phyloP scores from a whole-genome alignment of 2,888 invertebrate species.

The Tachina grossa region DNA sequence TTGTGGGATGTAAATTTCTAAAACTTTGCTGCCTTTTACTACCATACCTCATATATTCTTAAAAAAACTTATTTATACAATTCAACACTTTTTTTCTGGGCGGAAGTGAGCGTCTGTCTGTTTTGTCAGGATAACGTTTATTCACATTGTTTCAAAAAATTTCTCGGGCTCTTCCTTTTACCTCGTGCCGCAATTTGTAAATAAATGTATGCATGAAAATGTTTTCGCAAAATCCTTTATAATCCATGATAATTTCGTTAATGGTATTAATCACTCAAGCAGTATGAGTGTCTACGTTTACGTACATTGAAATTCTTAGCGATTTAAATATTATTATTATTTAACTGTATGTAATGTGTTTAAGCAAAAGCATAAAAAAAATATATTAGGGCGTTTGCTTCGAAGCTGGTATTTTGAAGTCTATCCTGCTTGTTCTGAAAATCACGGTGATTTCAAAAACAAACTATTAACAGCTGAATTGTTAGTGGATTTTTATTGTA shows the following conservation, averaged over 20 bases:
- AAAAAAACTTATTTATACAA: background rate
- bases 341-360: conserved; percentile 16
- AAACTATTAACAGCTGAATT: too few relatives aligned
- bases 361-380: conserved; percentile 12
- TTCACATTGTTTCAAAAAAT: conserved; percentile 38
- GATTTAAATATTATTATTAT: conserved; percentile 54
- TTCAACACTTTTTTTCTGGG: background rate
- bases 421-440: too few relatives aligned
- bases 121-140: conserved; percentile 73
- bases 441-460: too few relatives aligned
- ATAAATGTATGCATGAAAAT: conserved; percentile 74
- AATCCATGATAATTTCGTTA: conserved; percentile 82
- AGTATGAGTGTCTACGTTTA: conserved; percentile 30
- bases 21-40: conserved; percentile 29
- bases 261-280: conserved; percentile 81
- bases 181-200: conserved; percentile 57
- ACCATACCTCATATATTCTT: background rate
- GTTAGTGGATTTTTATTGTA: too few relatives aligned
- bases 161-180: conserved; percentile 13
- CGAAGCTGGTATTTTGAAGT: background rate
- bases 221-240: conserved; percentile 78
- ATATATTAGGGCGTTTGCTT: too few relatives aligned
- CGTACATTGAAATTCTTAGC: too few relatives aligned
- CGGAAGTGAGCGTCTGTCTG: conserved; percentile 73
- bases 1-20: conserved; percentile 7